These are phyloP conservation scores for Trichopria drosophilae DNA, from an alignment of 2,888 invertebrate genomes.

Conservation along the genomic window DNA sequence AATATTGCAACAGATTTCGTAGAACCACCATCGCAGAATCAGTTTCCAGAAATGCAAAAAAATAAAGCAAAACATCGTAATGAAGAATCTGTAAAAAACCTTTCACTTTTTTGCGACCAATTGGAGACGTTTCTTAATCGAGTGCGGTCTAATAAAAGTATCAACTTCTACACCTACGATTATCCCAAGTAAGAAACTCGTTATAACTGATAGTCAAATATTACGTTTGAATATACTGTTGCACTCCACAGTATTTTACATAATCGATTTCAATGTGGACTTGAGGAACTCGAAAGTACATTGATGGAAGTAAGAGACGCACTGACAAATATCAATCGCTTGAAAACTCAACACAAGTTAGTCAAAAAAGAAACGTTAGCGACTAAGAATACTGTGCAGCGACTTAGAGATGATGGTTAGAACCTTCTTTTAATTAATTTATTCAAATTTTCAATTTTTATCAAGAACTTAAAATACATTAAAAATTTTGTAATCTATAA, in stretches of 20 bases:
- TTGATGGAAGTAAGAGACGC: conserved; percentile 49
- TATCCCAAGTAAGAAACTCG: conserved; percentile 45
- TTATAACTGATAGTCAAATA: too few species aligned
- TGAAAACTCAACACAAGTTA: conserved; percentile 45
- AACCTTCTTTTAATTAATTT: conserved; percentile 1
- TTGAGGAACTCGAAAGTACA: conserved; percentile 48
- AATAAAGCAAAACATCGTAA: too few species aligned
- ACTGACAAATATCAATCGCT: conserved; percentile 42
- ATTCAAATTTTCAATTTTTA: too few species aligned
- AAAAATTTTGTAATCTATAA: conserved; percentile 42
- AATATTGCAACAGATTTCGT: too few species aligned
- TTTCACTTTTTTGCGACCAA: conserved; percentile 38
- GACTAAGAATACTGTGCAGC: conserved; percentile 42
- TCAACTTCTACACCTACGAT: conserved; percentile 39
- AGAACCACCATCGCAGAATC: too few species aligned
- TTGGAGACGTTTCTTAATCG: conserved; percentile 44
- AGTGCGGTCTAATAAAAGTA: conserved; percentile 37
- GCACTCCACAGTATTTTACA: conserved; percentile 45
- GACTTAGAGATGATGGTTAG: conserved; percentile 49
- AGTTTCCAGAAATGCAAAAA: too few species aligned
- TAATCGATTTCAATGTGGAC: conserved; percentile 41
- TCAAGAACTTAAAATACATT: too few species aligned
- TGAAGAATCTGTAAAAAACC: conserved; percentile 8
- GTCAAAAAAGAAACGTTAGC: conserved; percentile 46
- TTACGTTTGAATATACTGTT: too few species aligned